Evolutionary conservation across 1,140 invertebrate genomes (phyloP), one percentile per base, ranked within the genome.

Genomic region (Limonius californicus): DNA sequence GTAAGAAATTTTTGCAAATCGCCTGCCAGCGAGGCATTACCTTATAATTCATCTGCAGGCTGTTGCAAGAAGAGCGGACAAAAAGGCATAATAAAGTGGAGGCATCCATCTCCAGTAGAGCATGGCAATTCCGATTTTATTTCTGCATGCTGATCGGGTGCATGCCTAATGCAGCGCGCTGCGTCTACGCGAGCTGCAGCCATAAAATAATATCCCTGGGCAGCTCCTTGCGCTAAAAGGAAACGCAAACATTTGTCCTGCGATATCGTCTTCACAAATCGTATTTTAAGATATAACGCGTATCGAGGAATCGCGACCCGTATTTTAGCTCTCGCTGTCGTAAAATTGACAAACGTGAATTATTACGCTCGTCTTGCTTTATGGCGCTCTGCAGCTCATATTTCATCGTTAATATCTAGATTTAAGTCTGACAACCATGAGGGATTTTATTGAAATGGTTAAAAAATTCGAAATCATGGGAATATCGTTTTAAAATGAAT

Each of bases 51-150:
- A 39, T 39, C 35, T 12, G 35, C 3, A 39, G 35, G 35, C 35
- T 39, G 35, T 12, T 11, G 35, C n/a, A 39, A 12, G 11, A 39
- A 39, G 8, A 39, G n/a, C 11, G n/a, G n/a, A 39, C 11, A 50
- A 50, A 50, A 50, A 50, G 16, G 2, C 2, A 21, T 50, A 50
- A 50, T 21, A 50, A 50, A 50, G 16, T 50, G 16, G 45, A 50
- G 11, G 45, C 62, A 59, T 64, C 57, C 54, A 64, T 64, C 62
- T 60, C 57, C 57, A 64, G 27, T 58, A 35, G 62, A 64, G 57
- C 62, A 64, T 64, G 50, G 57, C 62, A 60, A 64, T 64, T 57
- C 59, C 15, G 12, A 64, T 64, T 64, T 59, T 47, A 59, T 60
- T 64, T 35, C 53, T 56, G 30, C 53, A 43, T 59, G 57, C 35